Base-by-base conservation (phyloP, 2,888 invertebrate genomes). In the Thera obeliscata region DNA sequence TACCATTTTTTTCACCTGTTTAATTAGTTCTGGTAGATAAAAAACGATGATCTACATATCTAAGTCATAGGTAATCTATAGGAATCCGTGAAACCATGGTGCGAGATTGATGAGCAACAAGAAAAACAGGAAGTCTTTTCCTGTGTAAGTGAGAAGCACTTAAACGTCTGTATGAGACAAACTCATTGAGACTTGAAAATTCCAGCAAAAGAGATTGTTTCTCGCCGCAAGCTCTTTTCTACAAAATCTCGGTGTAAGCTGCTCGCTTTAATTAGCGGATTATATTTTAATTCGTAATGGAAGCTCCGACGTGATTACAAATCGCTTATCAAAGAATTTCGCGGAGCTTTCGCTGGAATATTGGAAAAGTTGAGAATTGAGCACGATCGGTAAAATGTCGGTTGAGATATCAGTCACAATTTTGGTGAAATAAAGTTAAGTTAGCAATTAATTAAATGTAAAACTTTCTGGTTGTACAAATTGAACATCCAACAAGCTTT, bases 261-360 rank as follows among this genome's bases (percentile, higher is more conserved):
- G 33, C 35, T 55, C 43, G n/a, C 59, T 70, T 43, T 65, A 59
- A 71, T 73, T 71, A 68, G 64, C 69, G 63, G 82, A 85, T 87
- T 85, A 83, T 81, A 83, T 84, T 86, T 81, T 86, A 86, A 88
- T 85, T 84, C 78, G 77, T 75, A 78, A 68, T 58, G 61, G 61
- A 58, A 33, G 58, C 58, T 55, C 76, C 78, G 81, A 83, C 83
- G 86, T 89, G 88, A 90, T 90, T 89, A 88, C 87, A 89, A 91
- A 91, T 90, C 86, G 87, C 87, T 90, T 89, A 90, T 89, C 88
- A 85, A 89, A 88, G 87, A 84, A 86, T 87, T 73, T 77, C 74
- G 73, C 63, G 62, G 80, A 87, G 86, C 88, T 88, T 85, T 81
- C 81, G 79, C 79, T 79, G 77, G 78, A 86, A 86, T 89, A 90